These are phyloP conservation scores for Zeus faber DNA, from an alignment of 2,113 vertebrate genomes.

Conservation along the genomic window DNA sequence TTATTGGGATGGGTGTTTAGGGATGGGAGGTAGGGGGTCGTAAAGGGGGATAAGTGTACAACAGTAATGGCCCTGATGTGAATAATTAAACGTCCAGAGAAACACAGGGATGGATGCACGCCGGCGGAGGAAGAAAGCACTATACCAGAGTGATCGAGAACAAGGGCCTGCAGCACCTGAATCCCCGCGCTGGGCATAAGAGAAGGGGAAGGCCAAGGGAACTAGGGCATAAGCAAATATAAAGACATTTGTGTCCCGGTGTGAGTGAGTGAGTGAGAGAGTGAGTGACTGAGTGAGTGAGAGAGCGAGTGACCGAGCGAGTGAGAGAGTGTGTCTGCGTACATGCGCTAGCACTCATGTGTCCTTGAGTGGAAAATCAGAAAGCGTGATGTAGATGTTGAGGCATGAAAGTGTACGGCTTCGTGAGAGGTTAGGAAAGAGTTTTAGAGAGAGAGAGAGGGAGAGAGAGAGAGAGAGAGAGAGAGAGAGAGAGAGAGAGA, in stretches of 20 bases:
- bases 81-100: too few relatives aligned
- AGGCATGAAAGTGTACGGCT: too few relatives aligned
- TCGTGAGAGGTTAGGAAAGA: background rate
- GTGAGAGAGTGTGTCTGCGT: background rate
- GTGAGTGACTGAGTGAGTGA: background rate
- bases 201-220: background rate
- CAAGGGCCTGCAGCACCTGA: background rate
- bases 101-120: background rate
- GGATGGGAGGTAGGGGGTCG: background rate
- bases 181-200: background rate
- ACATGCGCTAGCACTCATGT: too few relatives aligned
- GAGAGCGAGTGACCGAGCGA: background rate
- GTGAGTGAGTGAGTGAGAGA: background rate
- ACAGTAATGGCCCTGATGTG: background rate
- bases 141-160: too few relatives aligned
- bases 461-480: background rate
- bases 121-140: background rate
- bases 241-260: background rate
- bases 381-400: too few relatives aligned
- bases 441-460: background rate
- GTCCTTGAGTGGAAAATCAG: too few relatives aligned
- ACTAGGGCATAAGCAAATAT: background rate
- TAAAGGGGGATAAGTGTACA: background rate
- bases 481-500: too few relatives aligned
- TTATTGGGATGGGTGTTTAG: background rate